Base-by-base conservation (phyloP, 2,797 vertebrate species). In the Simalia tracyae region DNA sequence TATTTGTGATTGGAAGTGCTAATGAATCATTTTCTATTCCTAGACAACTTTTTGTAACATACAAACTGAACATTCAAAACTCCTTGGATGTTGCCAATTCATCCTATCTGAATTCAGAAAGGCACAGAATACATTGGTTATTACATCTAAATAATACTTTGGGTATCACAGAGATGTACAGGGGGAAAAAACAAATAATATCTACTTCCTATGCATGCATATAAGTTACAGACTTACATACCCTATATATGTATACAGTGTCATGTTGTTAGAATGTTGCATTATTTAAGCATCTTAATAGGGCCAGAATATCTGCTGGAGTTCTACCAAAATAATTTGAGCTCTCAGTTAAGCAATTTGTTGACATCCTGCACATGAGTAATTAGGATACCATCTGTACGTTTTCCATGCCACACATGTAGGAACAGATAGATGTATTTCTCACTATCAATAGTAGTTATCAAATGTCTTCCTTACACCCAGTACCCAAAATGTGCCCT, bases 331-430 rank as follows among this genome's bases (percentile, higher is more conserved):
- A 92, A 72, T 89, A 94, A 81, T 12, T 92, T 59, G 56, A 95
- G 64, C 60, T 93, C 92, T 93, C 88, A 95, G 3, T 5, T 90
- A 89, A 95, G 87, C 57, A 93, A 90, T 92, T 94, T 94, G 91
- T 89, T 94, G 90, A 93, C 64, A 94, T 95, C 90, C 92, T 95
- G 90, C 60, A 94, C 50, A 93, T 72, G 24, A 95, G 93, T 93
- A 94, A 96, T 63, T 84, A 87, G n/a, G 88, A 86, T 68, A 93
- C 91, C 94, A 94, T 95, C 94, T 96, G 94, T 94, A 96, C 88
- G 95, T 89, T 85, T 92, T 94, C 95, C 66, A 15, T 72, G 31
- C 90, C 89, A 91, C 5, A 94, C 56, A 94, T 92, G n/a, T 61
- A 94, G 91, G 91, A 95, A 89, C 63, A 95, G 87, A 93, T 84